Evolutionary conservation across 1,140 invertebrate genomes (phyloP), one percentile per base, ranked within the genome.

Genomic region (Lanistes nyassanus): DNA sequence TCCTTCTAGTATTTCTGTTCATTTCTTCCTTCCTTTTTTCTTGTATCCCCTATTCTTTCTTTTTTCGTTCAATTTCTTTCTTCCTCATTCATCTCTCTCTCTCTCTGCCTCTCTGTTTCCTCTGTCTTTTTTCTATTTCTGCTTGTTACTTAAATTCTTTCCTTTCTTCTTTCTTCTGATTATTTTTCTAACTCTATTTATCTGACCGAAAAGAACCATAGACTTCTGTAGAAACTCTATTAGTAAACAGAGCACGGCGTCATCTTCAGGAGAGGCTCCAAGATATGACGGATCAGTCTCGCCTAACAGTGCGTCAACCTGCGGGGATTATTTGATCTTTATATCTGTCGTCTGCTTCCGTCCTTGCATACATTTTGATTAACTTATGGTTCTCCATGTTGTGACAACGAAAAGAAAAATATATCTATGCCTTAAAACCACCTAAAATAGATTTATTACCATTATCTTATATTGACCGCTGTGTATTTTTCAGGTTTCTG

Each of bases 1-100:
- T 26, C 69, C 76, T 4, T 69, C 65, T 11, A 70, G 65, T 31
- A 36, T 67, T 11, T 29, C 56, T 23, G 55, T 62, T 55, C 69
- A 58, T 23, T 62, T 51, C 55, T 58, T 5, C 26, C 13, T 53
- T 26, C 29, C 2, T 53, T 42, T 2, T 26, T 29, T 19, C 11
- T 26, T 34, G 36, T 36, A 19, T 53, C 47, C 26, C 23, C 29
- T 6, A 21, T 26, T 36, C 29, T 53, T 39, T 51, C 42, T 51
- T 77, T 62, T 7, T 56, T 47, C 1, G 39, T 66, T 7, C 16
- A 39, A 19, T 62, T 74, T 11, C 26, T 47, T 16, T n/a, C 53
- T 55, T 55, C 53, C n/a, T 55, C 53, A 55, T 55, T 13, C n/a
- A 13, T 16, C n/a, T n/a, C n/a, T 55, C n/a, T n/a, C n/a, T 55